phyloP scores from a whole-genome alignment of 2,888 invertebrate genomes.

The Syrphus vitripennis region DNA sequence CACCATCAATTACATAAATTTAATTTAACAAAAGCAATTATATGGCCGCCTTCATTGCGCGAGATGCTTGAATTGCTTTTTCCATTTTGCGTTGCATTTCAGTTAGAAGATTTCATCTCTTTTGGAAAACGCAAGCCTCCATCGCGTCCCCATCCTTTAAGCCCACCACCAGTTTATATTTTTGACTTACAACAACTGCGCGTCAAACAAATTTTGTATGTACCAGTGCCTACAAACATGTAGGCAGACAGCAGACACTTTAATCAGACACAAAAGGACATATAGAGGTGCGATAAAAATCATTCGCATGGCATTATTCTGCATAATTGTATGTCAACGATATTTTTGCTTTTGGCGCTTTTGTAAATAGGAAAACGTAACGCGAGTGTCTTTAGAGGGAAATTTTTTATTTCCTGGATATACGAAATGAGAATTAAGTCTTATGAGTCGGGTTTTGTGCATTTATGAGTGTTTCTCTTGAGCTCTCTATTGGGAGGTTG shows the following conservation, averaged over 20 bases:
- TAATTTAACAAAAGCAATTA: slow-evolving; percentile 66
- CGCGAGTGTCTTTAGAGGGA: not conserved
- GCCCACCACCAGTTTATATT: slow-evolving; percentile 45
- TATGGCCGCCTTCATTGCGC: slow-evolving; percentile 57
- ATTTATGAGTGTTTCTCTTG: not conserved
- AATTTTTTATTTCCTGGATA: slow-evolving; percentile 51
- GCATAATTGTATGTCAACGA: slow-evolving; percentile 67
- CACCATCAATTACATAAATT: slow-evolving; percentile 66
- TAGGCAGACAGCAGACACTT: slow-evolving; percentile 65
- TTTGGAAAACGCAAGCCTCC: not conserved
- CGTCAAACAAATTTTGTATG: slow-evolving; percentile 34
- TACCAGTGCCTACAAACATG: not conserved
- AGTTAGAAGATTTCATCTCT: slow-evolving; percentile 62
- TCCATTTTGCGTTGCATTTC: not conserved
- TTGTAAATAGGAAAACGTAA: not conserved
- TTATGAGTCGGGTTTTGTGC: not conserved
- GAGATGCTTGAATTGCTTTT: not conserved
- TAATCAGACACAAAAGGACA: slow-evolving; percentile 64
- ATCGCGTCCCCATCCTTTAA: not conserved
- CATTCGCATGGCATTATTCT: slow-evolving; percentile 61
- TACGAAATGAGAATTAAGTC: not conserved
- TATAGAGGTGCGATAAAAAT: slow-evolving; percentile 59
- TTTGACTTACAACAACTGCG: not conserved
- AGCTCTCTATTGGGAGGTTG: not conserved
- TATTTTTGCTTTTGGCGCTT: not conserved